Base-by-base conservation (phyloP, 2,113 vertebrate species). In the Dasyurus viverrinus region DNA sequence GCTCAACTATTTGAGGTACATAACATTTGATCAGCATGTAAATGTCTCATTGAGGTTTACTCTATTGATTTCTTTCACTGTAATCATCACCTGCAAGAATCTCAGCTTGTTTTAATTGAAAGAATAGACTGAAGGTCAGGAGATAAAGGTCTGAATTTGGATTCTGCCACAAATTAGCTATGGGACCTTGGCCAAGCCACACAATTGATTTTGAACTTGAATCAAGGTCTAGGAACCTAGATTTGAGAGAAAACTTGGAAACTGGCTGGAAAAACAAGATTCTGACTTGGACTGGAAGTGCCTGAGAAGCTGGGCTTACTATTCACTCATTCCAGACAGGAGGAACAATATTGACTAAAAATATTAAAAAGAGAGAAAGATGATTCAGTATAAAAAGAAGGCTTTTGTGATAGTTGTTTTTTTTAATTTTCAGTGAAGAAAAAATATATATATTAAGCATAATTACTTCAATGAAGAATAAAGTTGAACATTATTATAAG, bases 11-110 rank as follows among this genome's bases (percentile, higher is more conserved):
- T 55, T 53, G 26, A 89, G 26, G 10, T 14, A 84, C 57, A 89
- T 42, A 36, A 90, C 89, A 94, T 91, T n/a, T 90, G 84, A 93
- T 94, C 92, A 90, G 36, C 90, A 92, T 92, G 3, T 24, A 92
- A 54, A 92, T 93, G 7, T 10, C n/a, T 84, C 36, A 84, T 23
- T 84, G n/a, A 84, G n/a, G 68, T 7, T n/a, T 84, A n/a, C 30
- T n/a, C 1, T 42, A 84, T 84, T 84, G 68, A 84, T 84, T 84
- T 84, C 7, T 6, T 84, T 84, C 68, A 84, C 68, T 23, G n/a
- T 84, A 42, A 19, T 84, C 68, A 84, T 23, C 36, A 84, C 16
- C n/a, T 84, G n/a, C 68, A 23, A 42, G 6, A 23, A 84, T 42
- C 7, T 42, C 68, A 42, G n/a, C 19, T 84, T 42, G 22, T 6